These are phyloP conservation scores for Arizona elegans DNA, from an alignment of 2,113 vertebrate species.

Conservation along the genomic window DNA sequence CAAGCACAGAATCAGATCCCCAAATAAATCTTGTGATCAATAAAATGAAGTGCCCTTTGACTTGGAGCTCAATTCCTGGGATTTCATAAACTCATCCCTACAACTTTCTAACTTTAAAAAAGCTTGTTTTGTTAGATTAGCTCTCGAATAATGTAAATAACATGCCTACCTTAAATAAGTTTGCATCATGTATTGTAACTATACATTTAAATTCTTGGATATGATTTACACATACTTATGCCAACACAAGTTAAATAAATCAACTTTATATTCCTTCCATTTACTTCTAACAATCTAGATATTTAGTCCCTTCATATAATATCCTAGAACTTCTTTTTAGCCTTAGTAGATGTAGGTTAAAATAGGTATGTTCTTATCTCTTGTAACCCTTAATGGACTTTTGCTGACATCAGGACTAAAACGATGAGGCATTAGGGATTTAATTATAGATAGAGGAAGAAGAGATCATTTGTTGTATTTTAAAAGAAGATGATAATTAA, in stretches of 20 bases:
- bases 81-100: neutral
- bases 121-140: neutral
- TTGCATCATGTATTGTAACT: neutral
- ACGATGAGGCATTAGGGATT: neutral
- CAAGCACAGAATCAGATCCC: neutral
- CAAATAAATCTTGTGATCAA: neutral
- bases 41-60: neutral
- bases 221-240: neutral
- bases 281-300: neutral
- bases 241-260: neutral
- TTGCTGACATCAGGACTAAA: neutral
- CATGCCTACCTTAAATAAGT: neutral
- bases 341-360: too few relatives aligned
- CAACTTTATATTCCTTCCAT: neutral
- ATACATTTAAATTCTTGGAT: neutral
- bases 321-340: neutral
- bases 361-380: neutral
- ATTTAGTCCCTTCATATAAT: neutral
- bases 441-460: neutral
- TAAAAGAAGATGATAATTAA: neutral
- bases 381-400: neutral
- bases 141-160: neutral
- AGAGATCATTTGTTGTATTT: neutral
- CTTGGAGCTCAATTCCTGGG: neutral
- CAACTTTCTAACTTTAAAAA: neutral